Evolutionary conservation across 2,888 invertebrate species (phyloP).

Genomic region (Drosophila cyrtoloma): DNA sequence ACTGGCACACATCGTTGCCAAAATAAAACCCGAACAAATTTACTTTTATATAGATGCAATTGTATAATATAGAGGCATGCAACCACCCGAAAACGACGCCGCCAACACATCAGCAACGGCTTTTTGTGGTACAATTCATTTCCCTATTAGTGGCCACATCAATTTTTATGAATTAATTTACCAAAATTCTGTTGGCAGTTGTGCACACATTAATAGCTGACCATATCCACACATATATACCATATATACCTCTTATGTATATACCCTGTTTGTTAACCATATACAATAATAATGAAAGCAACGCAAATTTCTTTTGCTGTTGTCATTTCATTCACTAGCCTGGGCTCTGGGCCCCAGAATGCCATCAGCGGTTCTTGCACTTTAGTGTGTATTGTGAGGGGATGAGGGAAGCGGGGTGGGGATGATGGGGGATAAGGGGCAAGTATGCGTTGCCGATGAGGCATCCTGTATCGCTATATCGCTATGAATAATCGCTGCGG

Average conservation of each 20-base stretch:
- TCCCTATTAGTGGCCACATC: slow-evolving; percentile 70
- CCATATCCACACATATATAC: slow-evolving; percentile 23
- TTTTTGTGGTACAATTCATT: slow-evolving; percentile 55
- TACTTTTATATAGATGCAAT: slow-evolving; percentile 17
- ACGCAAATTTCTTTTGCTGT: slow-evolving; percentile 60
- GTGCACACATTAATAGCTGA: slow-evolving; percentile 64
- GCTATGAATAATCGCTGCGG: slow-evolving; percentile 72
- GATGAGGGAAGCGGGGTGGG: background rate
- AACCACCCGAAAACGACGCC: slow-evolving; percentile 52
- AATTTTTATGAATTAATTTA: slow-evolving; percentile 84
- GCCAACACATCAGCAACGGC: slow-evolving; percentile 36
- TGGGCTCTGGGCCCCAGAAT: slow-evolving; percentile 52
- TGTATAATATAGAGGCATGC: slow-evolving; percentile 46
- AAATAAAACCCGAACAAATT: slow-evolving; percentile 26
- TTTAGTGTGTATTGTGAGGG: slow-evolving; percentile 15
- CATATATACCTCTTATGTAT: background rate
- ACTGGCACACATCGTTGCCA: slow-evolving; percentile 6
- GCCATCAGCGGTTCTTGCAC: slow-evolving; percentile 61
- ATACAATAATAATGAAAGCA: slow-evolving; percentile 20
- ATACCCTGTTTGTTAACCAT: slow-evolving; percentile 10
- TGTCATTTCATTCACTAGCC: slow-evolving; percentile 78
- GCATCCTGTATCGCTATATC: slow-evolving; percentile 59
- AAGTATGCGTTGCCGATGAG: slow-evolving; percentile 54
- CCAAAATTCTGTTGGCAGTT: slow-evolving; percentile 70
- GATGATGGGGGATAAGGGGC: background rate